phyloP scores from a whole-genome alignment of 2,888 invertebrate genomes.

The Axea sp. region DNA sequence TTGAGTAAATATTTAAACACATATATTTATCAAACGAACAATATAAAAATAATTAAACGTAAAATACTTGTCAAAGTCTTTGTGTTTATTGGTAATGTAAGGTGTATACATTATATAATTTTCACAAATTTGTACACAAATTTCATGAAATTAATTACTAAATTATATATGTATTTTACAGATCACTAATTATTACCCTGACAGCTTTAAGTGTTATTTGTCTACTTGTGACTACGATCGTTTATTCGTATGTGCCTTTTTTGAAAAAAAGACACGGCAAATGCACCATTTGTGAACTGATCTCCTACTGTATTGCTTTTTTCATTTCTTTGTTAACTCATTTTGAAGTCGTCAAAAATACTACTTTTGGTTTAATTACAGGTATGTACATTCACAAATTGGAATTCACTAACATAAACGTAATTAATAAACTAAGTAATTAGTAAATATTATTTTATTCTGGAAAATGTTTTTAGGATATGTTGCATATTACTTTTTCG shows the following conservation, averaged over 20 bases:
- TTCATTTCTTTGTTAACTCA: neutral
- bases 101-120: too few relatives aligned
- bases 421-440: too few relatives aligned
- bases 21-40: too few relatives aligned
- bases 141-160: too few relatives aligned
- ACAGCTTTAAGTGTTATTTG: slow-evolving; percentile 6
- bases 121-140: too few relatives aligned
- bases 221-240: slow-evolving; percentile 3
- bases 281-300: slow-evolving; percentile 18
- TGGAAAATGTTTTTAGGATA: slow-evolving; percentile 13
- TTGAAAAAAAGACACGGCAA: slow-evolving; percentile 28
- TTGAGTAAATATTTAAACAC: too few relatives aligned
- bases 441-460: too few relatives aligned
- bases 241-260: slow-evolving; percentile 20
- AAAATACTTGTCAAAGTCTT: too few relatives aligned
- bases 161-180: too few relatives aligned
- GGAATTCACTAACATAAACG: too few relatives aligned
- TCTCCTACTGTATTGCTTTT: slow-evolving; percentile 5
- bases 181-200: neutral
- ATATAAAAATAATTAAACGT: too few relatives aligned
- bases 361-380: slow-evolving; percentile 1
- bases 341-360: neutral
- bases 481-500: slow-evolving; percentile 11
- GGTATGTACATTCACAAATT: neutral
- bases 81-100: too few relatives aligned